Conservation (phyloP, 2,888 invertebrate species). For the Eutolmus rufibarbis region DNA sequence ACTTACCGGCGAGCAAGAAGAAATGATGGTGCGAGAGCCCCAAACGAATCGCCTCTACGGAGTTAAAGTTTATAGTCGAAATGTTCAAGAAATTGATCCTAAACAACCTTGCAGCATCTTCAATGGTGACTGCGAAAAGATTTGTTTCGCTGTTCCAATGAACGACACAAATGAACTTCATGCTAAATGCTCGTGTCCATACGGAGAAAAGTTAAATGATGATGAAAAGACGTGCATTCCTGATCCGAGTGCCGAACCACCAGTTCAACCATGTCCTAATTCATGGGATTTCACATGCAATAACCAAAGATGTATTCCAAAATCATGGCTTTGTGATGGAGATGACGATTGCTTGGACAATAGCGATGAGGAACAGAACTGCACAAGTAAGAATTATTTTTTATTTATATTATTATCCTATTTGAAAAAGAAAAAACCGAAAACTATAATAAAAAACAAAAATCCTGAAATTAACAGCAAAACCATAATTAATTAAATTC, state of each 20-base stretch:
- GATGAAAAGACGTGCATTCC: slow-evolving; percentile 76
- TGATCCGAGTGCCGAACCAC: slow-evolving; percentile 87
- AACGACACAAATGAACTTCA: slow-evolving; percentile 66
- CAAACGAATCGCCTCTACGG: slow-evolving; percentile 91
- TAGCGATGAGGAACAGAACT: slow-evolving; percentile 94
- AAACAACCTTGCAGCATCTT: slow-evolving; percentile 83
- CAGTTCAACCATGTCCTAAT: slow-evolving; percentile 87
- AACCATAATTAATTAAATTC: background rate
- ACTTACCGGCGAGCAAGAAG: slow-evolving; percentile 85
- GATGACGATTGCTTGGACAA: slow-evolving; percentile 96
- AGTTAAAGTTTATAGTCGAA: slow-evolving; percentile 84
- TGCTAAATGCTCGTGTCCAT: slow-evolving; percentile 88
- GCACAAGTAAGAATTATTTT: slow-evolving; percentile 75
- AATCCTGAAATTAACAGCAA: background rate
- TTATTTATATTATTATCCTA: background rate
- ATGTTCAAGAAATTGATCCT: slow-evolving; percentile 73
- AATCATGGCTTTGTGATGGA: slow-evolving; percentile 95
- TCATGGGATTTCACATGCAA: slow-evolving; percentile 93
- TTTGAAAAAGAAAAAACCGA: background rate
- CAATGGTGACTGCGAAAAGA: slow-evolving; percentile 92
- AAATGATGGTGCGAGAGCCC: slow-evolving; percentile 85
- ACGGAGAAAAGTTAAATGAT: slow-evolving; percentile 81
- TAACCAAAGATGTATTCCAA: slow-evolving; percentile 90
- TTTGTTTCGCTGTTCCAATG: slow-evolving; percentile 89
- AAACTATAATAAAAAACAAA: background rate